Evolutionary conservation across 2,888 invertebrate genomes (phyloP), one percentile per base, ranked within the genome.

Genomic region (Spodoptera picta): DNA sequence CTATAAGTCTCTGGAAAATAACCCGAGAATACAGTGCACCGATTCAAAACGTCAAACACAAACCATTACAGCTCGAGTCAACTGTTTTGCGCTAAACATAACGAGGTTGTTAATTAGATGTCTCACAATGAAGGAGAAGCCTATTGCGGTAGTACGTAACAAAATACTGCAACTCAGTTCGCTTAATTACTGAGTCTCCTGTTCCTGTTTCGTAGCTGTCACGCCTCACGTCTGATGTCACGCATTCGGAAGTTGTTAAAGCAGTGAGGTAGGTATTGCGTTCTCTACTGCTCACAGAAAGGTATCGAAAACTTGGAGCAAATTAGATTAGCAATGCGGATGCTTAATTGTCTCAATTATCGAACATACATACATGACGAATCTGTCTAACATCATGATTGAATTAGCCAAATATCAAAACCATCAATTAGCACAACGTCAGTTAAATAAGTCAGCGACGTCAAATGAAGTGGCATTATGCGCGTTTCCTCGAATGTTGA

Each of bases 181-280:
- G 70, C 69, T 84, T 87, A 83, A 85, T 87, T 88, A 83, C 81
- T 74, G 83, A 84, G 87, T 88, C 80, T 71, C 77, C 82, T 74
- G 81, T 81, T 83, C 73, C 75, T 71, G 73, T 67, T 75, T 62
- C 68, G 61, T 53, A 59, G 65, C 68, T 72, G 74, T 78, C 75
- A 75, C 75, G 65, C 73, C 61, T 78, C 75, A 77, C 75, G 65
- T 73, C 61, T 58, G 53, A 71, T 54, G 68, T 71, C 65, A 71
- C 68, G 51, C 60, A 59, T 61, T 62, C 68, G 45, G 66, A 55
- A 65, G 46, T 57, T 70, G 64, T 44, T 31, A 53, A 65, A 64
- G 43, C 51, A 41, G 47, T 43, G 31, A 69, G 73, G 68, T 71
- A 69, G 73, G 68, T 71, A 65, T 19, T 50, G 41, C 27, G 14